These are phyloP conservation scores for Camelus dromedarius DNA, from an alignment of 2,113 vertebrate species.

Conservation along the genomic window DNA sequence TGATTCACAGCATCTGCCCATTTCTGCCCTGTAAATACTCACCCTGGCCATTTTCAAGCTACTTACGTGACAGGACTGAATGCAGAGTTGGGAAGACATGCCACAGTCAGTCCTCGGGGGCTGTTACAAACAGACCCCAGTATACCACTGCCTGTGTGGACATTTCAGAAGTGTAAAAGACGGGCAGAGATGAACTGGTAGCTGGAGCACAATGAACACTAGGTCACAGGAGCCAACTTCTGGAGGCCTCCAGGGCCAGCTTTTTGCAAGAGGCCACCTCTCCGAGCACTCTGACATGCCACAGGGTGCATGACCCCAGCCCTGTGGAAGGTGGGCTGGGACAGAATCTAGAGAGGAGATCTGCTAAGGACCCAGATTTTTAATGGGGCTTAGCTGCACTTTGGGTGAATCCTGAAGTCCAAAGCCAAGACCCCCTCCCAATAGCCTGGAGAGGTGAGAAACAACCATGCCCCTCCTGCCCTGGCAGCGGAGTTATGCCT, in stretches of 20 bases:
- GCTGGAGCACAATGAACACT: neutral
- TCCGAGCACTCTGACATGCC: neutral
- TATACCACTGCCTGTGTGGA: too few species aligned
- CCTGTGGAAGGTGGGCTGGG: neutral
- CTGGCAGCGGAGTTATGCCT: neutral
- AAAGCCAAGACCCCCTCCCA: accelerated
- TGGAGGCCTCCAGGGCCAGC: neutral
- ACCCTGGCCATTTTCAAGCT: neutral
- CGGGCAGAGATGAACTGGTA: neutral
- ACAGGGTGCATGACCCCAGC: neutral
- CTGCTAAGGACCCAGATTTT: neutral
- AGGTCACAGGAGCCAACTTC: neutral
- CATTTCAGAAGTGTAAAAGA: neutral
- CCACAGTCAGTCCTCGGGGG: neutral
- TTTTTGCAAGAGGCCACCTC: neutral
- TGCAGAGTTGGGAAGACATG: neutral
- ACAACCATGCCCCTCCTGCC: neutral
- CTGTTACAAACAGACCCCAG: neutral
- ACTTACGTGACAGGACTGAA: neutral
- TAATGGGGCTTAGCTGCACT: neutral
- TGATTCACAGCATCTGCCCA: neutral
- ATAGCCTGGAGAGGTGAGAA: neutral
- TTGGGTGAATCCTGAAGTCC: neutral
- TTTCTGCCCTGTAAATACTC: neutral
- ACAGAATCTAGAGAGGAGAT: neutral